These are phyloP conservation scores for Hemicordylus capensis DNA, from an alignment of 2,113 vertebrate species.

Conservation along the genomic window DNA sequence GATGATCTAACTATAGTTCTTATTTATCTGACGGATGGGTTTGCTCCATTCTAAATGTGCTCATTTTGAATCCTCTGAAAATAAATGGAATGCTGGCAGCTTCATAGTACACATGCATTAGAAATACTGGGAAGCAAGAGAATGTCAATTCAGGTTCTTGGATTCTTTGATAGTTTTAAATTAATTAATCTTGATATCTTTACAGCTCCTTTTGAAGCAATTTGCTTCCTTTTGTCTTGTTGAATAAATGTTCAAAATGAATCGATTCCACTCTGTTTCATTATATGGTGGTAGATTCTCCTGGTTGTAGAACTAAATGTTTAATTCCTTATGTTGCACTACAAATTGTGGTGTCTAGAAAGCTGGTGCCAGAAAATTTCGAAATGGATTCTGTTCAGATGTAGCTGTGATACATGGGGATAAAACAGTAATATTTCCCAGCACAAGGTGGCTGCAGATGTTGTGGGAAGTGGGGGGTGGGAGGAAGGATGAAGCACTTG, in stretches of 20 bases:
- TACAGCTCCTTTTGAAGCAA: not conserved
- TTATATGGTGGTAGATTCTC: not conserved
- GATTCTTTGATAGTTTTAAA: not conserved
- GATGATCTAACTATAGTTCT: not conserved
- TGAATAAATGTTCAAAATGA: not conserved
- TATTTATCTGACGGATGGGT: not conserved
- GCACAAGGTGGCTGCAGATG: not conserved
- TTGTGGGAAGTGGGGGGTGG: not conserved
- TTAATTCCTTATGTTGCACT: not conserved
- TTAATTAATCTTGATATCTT: not conserved
- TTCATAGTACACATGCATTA: not conserved
- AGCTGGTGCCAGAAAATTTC: not conserved
- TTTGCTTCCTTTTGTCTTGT: not conserved
- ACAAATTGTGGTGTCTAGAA: conserved; percentile 2
- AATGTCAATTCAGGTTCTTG: not conserved
- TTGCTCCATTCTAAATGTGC: not conserved
- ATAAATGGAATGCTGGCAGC: not conserved
- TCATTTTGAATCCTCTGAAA: not conserved
- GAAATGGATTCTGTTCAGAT: not conserved
- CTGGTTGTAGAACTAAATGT: not conserved
- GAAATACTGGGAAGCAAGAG: not conserved
- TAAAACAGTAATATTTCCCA: not conserved
- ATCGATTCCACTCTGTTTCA: not conserved
- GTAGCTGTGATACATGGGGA: not conserved
- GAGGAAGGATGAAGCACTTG: not conserved